These are phyloP conservation scores for Tetraodon nigroviridis DNA, from an alignment of 2,113 vertebrate genomes.

Conservation along the genomic window DNA sequence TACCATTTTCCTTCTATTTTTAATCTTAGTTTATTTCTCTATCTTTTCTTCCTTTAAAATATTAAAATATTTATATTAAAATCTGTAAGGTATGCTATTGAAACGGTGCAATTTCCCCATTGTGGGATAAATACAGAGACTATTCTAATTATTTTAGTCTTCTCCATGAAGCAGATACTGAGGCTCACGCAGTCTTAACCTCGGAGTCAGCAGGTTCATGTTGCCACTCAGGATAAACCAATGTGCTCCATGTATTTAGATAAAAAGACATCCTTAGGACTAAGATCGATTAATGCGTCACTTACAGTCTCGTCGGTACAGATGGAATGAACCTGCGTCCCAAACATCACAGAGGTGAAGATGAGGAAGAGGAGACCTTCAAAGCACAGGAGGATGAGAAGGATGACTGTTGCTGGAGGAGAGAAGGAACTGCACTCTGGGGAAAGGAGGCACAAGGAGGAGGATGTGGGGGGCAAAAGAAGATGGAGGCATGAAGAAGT, in stretches of 20 bases:
- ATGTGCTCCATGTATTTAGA: background rate
- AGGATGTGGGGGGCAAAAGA: background rate
- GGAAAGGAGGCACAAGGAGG: slow-evolving; percentile 50
- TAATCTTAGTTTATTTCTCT: too few relatives aligned
- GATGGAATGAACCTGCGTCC: slow-evolving; percentile 99
- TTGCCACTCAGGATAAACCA: too few relatives aligned
- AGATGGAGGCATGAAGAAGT: background rate
- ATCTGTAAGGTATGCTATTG: too few relatives aligned
- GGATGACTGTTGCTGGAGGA: slow-evolving; percentile 93
- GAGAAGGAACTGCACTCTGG: slow-evolving; percentile 97
- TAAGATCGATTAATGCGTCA: slow-evolving; percentile 31
- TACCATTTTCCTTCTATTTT: too few relatives aligned
- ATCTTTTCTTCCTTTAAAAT: too few relatives aligned
- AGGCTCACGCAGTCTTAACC: too few relatives aligned
- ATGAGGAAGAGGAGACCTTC: slow-evolving; percentile 97
- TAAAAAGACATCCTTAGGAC: slow-evolving; percentile 3
- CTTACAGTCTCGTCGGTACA: slow-evolving; percentile 99
- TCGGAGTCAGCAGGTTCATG: too few relatives aligned
- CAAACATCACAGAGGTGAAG: slow-evolving; percentile 99
- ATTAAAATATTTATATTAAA: too few relatives aligned
- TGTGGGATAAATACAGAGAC: too few relatives aligned
- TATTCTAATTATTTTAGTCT: too few relatives aligned
- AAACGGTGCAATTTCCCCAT: too few relatives aligned
- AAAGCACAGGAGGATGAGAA: slow-evolving; percentile 96
- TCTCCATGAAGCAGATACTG: too few relatives aligned